phyloP scores from a whole-genome alignment of 2,888 invertebrate genomes.

The Stenodema calcarata region DNA sequence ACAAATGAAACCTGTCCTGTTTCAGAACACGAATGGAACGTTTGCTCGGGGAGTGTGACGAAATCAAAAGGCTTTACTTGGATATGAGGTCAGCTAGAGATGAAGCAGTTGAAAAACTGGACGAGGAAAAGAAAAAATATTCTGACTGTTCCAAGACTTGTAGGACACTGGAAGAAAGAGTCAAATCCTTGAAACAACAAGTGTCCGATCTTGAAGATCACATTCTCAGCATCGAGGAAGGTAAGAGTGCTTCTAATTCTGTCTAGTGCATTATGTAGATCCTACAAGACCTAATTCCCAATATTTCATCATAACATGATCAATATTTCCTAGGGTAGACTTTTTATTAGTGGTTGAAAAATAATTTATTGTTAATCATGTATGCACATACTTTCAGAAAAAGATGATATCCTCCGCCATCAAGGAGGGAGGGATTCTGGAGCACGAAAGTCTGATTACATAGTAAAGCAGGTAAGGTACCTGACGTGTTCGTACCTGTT shows the following conservation, averaged over 20 bases:
- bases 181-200: conserved; percentile 38
- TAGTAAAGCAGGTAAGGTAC: neutral
- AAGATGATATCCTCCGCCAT: neutral
- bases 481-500: too few species aligned
- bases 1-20: neutral
- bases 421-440: neutral
- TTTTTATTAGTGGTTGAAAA: too few species aligned
- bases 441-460: neutral
- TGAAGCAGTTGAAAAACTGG: conserved; percentile 35
- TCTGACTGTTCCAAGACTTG: conserved; percentile 25
- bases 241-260: neutral
- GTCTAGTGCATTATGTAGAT: too few species aligned
- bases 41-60: conserved; percentile 50
- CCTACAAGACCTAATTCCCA: too few species aligned
- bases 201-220: conserved; percentile 49
- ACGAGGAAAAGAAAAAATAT: conserved; percentile 38
- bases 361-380: too few species aligned
- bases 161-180: conserved; percentile 32
- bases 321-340: too few species aligned
- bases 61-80: conserved; percentile 55
- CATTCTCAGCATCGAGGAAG: conserved; percentile 38
- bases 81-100: conserved; percentile 53
- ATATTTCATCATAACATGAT: too few species aligned
- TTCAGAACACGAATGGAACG: neutral
- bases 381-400: neutral